Evolutionary conservation across 2,797 vertebrate genomes (phyloP).

Genomic region (Cottoperca gobio): DNA sequence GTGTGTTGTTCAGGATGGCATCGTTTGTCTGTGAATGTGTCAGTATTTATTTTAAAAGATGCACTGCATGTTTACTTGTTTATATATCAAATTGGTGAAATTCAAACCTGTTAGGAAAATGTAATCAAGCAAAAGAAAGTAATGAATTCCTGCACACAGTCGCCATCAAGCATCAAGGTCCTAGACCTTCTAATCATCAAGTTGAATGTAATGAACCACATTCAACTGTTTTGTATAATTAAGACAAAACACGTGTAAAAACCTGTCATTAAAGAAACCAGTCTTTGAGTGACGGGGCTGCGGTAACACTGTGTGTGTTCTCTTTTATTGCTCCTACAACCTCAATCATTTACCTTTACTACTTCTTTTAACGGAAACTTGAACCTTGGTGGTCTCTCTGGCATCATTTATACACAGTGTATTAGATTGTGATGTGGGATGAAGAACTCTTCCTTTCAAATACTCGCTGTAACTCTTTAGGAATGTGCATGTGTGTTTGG

Average conservation of each 20-base stretch:
- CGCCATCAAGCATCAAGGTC: no score
- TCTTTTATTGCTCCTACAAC: not conserved
- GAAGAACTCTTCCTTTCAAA: not conserved
- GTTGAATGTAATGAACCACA: not conserved
- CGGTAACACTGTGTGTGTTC: not conserved
- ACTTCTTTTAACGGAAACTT: not conserved
- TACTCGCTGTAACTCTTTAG: not conserved
- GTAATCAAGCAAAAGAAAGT: not conserved
- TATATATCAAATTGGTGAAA: not conserved
- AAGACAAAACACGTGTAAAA: not conserved
- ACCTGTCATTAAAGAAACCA: not conserved
- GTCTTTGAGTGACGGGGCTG: not conserved
- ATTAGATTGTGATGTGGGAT: not conserved
- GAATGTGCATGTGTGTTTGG: conserved; percentile 46
- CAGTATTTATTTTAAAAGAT: not conserved
- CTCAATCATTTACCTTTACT: conserved; percentile 8
- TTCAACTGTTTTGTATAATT: not conserved
- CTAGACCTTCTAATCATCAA: no score
- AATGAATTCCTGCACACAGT: not conserved
- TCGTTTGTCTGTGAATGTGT: not conserved
- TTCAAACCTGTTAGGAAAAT: not conserved
- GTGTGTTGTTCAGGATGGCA: not conserved
- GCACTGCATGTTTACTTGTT: not conserved
- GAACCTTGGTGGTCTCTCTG: conserved; percentile 14
- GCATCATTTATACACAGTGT: not conserved